Conservation (phyloP, 2,113 vertebrate genomes). For the Perccottus glenii region DNA sequence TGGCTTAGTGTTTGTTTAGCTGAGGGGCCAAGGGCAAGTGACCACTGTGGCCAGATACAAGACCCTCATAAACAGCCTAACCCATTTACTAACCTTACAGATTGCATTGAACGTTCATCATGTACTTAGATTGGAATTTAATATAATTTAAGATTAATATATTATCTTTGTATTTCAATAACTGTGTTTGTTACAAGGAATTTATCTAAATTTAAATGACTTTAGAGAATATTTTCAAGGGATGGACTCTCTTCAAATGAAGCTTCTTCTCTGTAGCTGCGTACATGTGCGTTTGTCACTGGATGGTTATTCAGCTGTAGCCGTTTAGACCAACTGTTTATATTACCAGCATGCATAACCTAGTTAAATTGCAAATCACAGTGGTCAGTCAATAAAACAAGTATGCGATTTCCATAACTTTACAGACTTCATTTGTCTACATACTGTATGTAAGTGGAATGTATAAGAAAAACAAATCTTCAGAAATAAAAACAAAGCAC, state of each 20-base stretch:
- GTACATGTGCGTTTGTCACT: constrained; percentile 22
- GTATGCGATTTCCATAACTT: neutral
- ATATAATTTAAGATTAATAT: neutral
- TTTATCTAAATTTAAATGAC: neutral
- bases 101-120: constrained; percentile 18
- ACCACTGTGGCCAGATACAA: constrained; percentile 63
- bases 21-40: constrained; percentile 64
- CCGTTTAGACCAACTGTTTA: constrained; percentile 26
- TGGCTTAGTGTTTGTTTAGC: constrained; percentile 66
- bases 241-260: too few relatives aligned
- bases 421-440: too few relatives aligned
- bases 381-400: neutral
- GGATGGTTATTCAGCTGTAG: constrained; percentile 21
- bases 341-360: neutral
- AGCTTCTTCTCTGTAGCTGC: neutral
- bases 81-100: constrained; percentile 21
- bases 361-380: neutral
- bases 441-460: too few relatives aligned
- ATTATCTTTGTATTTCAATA: neutral
- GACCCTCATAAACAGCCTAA: constrained; percentile 53
- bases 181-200: neutral
- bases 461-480: too few relatives aligned
- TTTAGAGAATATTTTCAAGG: too few relatives aligned
- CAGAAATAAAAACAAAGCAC: too few relatives aligned
- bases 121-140: neutral